Evolutionary conservation across 2,888 invertebrate genomes (phyloP), one percentile per base, ranked within the genome.

Genomic region (Scelioninae gen. 1): DNA sequence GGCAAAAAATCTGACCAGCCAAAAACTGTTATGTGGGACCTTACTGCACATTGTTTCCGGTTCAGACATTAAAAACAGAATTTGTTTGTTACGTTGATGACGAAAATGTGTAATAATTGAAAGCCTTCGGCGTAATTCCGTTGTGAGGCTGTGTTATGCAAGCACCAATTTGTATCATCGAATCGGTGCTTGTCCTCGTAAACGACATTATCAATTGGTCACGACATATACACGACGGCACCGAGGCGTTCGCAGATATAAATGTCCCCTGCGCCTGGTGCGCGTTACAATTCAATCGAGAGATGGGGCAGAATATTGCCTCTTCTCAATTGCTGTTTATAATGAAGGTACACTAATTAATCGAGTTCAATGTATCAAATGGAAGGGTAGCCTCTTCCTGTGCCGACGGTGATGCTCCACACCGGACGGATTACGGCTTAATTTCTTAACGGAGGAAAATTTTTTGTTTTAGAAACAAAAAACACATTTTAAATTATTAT

Each of bases 291-390:
- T 45, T 62, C 47, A 63, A 71, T 78, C 45, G 32, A 78, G 43
- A 16, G 29, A 63, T 47, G 38, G 40, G 62, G 63, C 49, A 51
- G 16, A 45, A 55, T 63, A 38, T 51, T 40, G 38, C 23, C 51
- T 69, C 68, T 40, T 63, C 71, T 78, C 78, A 71, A 71, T 69
- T 47, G 49, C 65, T 31, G 31, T 29, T 80, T 69, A 53, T 49
- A 65, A 65, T 72, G 23, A 62, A 76, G 68, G 66, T 60, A 63
- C 56, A 62, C 65, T 76, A 76, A 80, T 75, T 75, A 76, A 81
- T 71, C 55, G 71, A 79, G 71, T 63, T 66, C 72, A 72, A 51
- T 55, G 31, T 38, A 79, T 53, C 23, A 68, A 66, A 49, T 9
- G 13, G 34, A 63, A 75, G 81, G 71, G 62, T 60, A 62, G 47